phyloP scores from a whole-genome alignment of 2,888 invertebrate genomes.

The Microplitis manilae region DNA sequence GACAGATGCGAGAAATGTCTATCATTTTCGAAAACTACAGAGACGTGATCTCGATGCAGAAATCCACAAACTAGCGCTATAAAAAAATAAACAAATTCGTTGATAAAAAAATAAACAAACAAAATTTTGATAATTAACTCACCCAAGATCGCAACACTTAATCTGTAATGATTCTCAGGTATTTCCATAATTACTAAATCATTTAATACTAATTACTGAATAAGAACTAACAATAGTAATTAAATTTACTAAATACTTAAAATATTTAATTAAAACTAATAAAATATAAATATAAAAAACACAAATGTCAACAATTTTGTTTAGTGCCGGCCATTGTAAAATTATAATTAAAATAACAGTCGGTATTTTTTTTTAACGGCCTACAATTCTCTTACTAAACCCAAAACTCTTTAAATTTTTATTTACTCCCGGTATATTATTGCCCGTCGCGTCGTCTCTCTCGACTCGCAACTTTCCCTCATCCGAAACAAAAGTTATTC shows the following conservation, averaged over 20 bases:
- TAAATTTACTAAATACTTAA: neutral
- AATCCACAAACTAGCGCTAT: constrained; percentile 77
- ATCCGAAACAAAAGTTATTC: too few relatives aligned
- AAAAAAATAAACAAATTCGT: neutral
- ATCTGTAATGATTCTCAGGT: neutral
- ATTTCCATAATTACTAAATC: neutral
- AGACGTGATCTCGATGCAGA: constrained; percentile 80
- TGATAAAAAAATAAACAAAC: constrained; percentile 53
- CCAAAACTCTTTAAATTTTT: too few relatives aligned
- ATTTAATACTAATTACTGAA: neutral
- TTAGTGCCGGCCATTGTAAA: neutral
- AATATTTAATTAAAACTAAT: neutral
- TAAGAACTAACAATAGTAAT: neutral
- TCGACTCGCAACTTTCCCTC: too few relatives aligned
- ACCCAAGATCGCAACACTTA: neutral
- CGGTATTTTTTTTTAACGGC: too few relatives aligned
- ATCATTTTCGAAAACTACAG: constrained; percentile 85
- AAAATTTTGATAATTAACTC: constrained; percentile 24
- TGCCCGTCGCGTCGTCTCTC: too few relatives aligned
- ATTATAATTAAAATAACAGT: neutral
- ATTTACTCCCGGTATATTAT: too few relatives aligned
- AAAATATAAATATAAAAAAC: neutral
- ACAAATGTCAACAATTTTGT: neutral
- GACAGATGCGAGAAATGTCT: constrained; percentile 88
- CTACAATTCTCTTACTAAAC: too few relatives aligned